Conservation (phyloP, 2,113 vertebrate genomes). For the Nothoprocta pentlandii region DNA sequence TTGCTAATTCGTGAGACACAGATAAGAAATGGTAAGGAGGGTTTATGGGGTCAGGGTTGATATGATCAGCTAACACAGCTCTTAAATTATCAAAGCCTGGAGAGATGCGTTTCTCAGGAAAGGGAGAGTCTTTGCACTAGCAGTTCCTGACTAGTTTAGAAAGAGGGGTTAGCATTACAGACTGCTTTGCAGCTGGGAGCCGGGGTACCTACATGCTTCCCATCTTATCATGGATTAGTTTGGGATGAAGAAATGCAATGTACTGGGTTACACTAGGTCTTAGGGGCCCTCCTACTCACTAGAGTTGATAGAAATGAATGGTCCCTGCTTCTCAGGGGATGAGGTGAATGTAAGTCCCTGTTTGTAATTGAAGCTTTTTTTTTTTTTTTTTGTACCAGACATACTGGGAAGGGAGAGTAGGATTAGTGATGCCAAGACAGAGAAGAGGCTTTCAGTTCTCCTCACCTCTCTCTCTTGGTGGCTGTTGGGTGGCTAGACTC, state of each 20-base stretch:
- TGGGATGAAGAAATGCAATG: background rate
- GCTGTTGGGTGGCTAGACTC: background rate
- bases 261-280: background rate
- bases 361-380: background rate
- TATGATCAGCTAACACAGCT: background rate
- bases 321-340: background rate
- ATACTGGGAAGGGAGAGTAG: background rate
- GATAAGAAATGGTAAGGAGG: constrained; percentile 80
- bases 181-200: background rate
- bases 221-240: background rate
- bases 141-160: background rate
- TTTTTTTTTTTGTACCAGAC: background rate
- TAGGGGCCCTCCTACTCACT: background rate
- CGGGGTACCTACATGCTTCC: background rate
- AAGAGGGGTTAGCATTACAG: background rate
- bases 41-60: constrained; percentile 5
- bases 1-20: constrained; percentile 69
- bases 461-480: background rate
- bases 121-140: background rate
- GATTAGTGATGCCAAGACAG: background rate
- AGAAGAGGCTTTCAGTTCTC: background rate
- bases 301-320: background rate
- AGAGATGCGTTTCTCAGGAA: background rate
- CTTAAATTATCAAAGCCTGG: background rate
- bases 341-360: background rate